These are phyloP conservation scores for Lycocerus yunnanus DNA, from an alignment of 2,888 invertebrate species.

Conservation along the genomic window DNA sequence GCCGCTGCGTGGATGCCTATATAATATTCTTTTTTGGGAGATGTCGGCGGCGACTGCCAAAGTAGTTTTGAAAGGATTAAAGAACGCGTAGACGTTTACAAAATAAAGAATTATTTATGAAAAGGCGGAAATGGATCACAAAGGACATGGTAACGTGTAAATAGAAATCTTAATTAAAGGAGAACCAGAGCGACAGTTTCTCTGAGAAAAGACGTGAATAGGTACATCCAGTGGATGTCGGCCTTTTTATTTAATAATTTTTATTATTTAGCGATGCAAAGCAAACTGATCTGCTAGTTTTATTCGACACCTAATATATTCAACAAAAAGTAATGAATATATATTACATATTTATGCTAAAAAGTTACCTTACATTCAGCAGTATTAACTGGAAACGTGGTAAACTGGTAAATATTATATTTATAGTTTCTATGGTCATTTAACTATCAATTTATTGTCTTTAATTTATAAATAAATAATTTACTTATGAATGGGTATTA, in stretches of 20 bases:
- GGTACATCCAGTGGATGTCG: constrained; percentile 7
- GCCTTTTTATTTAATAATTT: not conserved
- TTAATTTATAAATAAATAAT: not conserved
- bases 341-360: constrained; percentile 3
- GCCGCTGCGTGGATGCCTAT: constrained; percentile 14
- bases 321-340: constrained; percentile 1
- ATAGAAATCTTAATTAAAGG: constrained; percentile 35
- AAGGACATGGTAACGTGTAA: constrained; percentile 29
- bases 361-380: not conserved
- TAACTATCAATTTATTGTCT: not conserved
- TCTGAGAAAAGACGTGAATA: constrained; percentile 13
- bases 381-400: not conserved
- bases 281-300: constrained; percentile 2
- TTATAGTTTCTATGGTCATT: not conserved
- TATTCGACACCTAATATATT: constrained; percentile 5
- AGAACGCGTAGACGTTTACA: constrained; percentile 37
- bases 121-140: constrained; percentile 33
- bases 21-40: constrained; percentile 23
- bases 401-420: not conserved
- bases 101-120: constrained; percentile 40
- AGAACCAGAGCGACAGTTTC: constrained; percentile 22
- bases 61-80: constrained; percentile 36
- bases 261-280: not conserved
- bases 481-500: not conserved
- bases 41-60: constrained; percentile 29